Percentiles rank a stretch among this genome's conserved stretches.
Evolutionary conservation across 2,113 vertebrate genomes (phyloP).

Genomic region (Spilogale gracilis): DNA sequence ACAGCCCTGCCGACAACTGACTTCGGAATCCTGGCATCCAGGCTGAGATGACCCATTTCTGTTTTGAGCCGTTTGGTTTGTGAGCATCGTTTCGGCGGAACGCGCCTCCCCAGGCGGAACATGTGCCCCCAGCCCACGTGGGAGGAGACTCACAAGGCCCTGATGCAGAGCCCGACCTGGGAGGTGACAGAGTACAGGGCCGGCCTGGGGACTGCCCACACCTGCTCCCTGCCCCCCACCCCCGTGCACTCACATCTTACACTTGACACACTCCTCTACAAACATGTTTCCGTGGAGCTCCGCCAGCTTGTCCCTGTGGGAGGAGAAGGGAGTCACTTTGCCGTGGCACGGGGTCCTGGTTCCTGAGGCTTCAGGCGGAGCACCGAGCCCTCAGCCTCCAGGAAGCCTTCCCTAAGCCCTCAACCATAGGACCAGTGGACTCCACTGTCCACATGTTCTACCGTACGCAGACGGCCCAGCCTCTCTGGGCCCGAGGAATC

Average conservation of each 20-base stretch:
- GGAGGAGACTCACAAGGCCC: not conserved
- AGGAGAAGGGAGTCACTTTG: not conserved
- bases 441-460: not conserved
- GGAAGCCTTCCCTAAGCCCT: not conserved
- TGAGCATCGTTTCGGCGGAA: not conserved
- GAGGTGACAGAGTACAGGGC: not conserved
- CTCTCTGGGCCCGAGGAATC: not conserved
- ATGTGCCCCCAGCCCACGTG: no score
- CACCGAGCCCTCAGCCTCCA: not conserved
- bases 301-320: slow-evolving; percentile 92
- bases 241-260: slow-evolving; percentile 92
- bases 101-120: not conserved
- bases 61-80: not conserved
- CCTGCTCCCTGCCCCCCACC: rapidly evolving
- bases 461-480: not conserved
- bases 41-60: not conserved
- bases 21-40: not conserved
- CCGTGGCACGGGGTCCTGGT: not conserved
- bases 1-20: not conserved
- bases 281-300: slow-evolving; percentile 99
- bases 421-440: not conserved
- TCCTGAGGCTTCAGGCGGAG: not conserved
- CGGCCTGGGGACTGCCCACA: not conserved
- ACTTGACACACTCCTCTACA: slow-evolving; percentile 97
- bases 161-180: not conserved